Evolutionary conservation across 2,113 vertebrate species (phyloP).

Genomic region (Hydrolagus affinis): DNA sequence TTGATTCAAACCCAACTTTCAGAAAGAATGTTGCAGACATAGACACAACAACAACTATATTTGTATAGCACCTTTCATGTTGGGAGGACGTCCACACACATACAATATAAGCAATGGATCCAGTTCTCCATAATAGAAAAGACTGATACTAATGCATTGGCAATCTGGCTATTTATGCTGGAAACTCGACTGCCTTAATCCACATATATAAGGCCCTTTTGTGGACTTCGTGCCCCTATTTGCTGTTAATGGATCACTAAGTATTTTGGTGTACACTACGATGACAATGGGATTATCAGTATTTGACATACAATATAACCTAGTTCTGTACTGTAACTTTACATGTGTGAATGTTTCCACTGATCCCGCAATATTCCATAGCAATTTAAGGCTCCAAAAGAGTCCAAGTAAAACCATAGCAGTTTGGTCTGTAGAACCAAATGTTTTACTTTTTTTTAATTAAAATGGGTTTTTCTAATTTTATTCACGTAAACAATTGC

Average conservation of each 20-base stretch:
- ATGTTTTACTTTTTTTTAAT: background rate
- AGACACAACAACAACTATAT: too few species aligned
- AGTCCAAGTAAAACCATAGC: background rate
- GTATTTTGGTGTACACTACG: background rate
- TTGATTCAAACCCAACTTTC: too few species aligned
- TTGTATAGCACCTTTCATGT: too few species aligned
- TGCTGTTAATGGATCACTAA: background rate
- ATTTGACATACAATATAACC: background rate
- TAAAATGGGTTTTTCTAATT: background rate
- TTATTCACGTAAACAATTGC: slow-evolving; percentile 10
- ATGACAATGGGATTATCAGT: background rate
- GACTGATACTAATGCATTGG: background rate
- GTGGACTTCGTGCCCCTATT: background rate
- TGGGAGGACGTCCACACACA: too few species aligned
- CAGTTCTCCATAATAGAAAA: background rate
- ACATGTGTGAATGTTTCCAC: background rate
- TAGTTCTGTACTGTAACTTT: too few species aligned
- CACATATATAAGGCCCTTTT: background rate
- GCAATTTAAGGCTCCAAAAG: background rate
- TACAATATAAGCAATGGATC: background rate
- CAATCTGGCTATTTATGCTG: background rate
- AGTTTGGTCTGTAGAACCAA: background rate
- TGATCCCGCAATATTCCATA: background rate
- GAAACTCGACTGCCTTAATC: background rate
- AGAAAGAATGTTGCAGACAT: too few species aligned